phyloP scores from a whole-genome alignment of 2,888 invertebrate genomes.

The Serripes groenlandicus region DNA sequence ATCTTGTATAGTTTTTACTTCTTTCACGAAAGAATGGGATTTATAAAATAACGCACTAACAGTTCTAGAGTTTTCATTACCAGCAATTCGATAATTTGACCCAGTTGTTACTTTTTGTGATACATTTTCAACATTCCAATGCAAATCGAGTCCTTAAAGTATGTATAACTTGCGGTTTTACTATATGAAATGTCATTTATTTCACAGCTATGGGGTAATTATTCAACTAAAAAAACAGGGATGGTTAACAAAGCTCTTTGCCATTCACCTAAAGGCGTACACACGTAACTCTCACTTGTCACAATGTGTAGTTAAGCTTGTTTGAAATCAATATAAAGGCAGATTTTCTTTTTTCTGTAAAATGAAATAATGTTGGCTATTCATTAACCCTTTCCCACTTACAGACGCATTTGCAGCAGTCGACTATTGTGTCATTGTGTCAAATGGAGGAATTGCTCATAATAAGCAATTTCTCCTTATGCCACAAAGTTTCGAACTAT shows the following conservation, averaged over 20 bases:
- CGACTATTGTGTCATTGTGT: background rate
- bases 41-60: too few species aligned
- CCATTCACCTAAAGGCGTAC: too few species aligned
- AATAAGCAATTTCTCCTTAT: background rate
- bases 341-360: too few species aligned
- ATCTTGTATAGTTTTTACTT: too few species aligned
- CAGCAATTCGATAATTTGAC: background rate
- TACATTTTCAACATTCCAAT: conserved; percentile 22
- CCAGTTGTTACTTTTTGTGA: background rate
- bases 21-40: too few species aligned
- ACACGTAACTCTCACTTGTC: too few species aligned
- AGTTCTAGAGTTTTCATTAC: too few species aligned
- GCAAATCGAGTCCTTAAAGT: conserved; percentile 18
- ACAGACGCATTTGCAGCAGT: background rate
- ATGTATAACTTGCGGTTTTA: background rate
- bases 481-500: background rate
- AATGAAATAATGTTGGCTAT: too few species aligned
- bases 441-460: background rate
- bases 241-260: too few species aligned
- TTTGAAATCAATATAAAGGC: too few species aligned
- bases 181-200: background rate
- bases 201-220: background rate
- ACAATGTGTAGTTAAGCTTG: too few species aligned
- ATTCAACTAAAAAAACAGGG: background rate
- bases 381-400: background rate